Conservation (phyloP, 2,797 vertebrate genomes). For the Pitangus sulphuratus region DNA sequence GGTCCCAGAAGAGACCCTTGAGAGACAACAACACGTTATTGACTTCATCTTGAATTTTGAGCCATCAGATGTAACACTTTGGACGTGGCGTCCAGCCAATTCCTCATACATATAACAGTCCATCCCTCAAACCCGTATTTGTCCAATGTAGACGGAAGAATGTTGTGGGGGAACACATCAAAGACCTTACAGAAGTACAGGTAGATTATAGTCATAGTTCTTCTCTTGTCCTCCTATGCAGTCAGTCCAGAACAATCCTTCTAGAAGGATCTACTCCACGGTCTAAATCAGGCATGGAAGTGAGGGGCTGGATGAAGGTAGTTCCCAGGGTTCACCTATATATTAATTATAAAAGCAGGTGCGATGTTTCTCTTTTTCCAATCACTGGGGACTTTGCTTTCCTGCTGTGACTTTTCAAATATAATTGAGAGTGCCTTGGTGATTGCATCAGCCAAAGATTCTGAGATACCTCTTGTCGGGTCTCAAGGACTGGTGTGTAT, state of each 20-base stretch:
- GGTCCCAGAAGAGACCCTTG: neutral
- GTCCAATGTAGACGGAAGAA: neutral
- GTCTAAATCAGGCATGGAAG: neutral
- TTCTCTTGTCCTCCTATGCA: neutral
- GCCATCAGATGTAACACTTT: neutral
- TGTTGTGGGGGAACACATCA: neutral
- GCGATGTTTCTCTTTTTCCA: neutral
- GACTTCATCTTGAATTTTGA: neutral
- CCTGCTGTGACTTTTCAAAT: neutral
- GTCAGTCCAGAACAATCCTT: neutral
- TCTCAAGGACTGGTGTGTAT: neutral
- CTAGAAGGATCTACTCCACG: neutral
- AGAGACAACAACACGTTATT: accelerated
- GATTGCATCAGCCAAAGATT: neutral
- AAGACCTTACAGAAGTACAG: neutral
- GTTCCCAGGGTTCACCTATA: neutral
- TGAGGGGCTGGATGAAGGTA: neutral
- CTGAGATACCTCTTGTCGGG: neutral
- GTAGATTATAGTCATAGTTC: neutral
- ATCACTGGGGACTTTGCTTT: neutral
- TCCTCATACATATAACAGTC: neutral
- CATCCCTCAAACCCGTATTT: neutral
- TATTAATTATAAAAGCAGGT: neutral
- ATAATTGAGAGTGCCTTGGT: neutral
- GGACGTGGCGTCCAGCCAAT: neutral